A percentile compares a stretch with the other conserved stretches of the same genome.
Evolutionary conservation across 92 coral and sea anemone species (phyloP).

Genomic region (Meandrina meandrites): DNA sequence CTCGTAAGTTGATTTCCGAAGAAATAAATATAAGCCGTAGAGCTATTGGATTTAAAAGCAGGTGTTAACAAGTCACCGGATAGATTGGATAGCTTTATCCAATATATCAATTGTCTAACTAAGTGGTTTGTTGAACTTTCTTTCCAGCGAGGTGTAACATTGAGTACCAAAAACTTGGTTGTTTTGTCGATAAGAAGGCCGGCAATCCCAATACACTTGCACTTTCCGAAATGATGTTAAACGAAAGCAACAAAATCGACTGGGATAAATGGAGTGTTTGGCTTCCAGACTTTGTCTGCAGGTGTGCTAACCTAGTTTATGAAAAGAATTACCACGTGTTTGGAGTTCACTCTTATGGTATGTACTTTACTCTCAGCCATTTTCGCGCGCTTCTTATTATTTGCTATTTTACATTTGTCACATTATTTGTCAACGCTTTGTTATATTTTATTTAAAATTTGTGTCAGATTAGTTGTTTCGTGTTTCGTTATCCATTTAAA

Average conservation of each 20-base stretch:
- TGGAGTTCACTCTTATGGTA: constrained; percentile 48
- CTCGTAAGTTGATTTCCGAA: not conserved
- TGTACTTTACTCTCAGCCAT: not conserved
- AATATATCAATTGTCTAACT: not conserved
- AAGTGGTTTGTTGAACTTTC: not conserved
- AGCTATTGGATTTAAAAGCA: not conserved
- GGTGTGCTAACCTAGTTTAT: constrained; percentile 40
- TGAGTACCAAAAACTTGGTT: constrained; percentile 57
- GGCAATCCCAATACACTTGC: not conserved
- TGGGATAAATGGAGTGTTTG: constrained; percentile 42
- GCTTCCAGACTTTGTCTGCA: constrained; percentile 58
- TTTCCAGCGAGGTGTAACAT: constrained; percentile 39
- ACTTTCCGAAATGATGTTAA: constrained; percentile 16
- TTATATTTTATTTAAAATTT: not conserved
- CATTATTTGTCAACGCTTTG: not conserved
- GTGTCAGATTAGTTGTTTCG: not conserved
- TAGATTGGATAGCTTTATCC: not conserved
- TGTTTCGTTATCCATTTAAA: not conserved
- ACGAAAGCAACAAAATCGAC: not conserved
- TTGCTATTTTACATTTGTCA: not conserved
- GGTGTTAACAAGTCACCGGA: not conserved
- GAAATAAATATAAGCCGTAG: too few relatives aligned
- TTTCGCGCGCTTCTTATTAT: too few relatives aligned
- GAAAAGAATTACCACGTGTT: constrained; percentile 37
- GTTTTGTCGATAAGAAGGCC: constrained; percentile 49